phyloP scores from a whole-genome alignment of 53 echinoderm and acorn worm genomes.

The Echinometra lucunter region DNA sequence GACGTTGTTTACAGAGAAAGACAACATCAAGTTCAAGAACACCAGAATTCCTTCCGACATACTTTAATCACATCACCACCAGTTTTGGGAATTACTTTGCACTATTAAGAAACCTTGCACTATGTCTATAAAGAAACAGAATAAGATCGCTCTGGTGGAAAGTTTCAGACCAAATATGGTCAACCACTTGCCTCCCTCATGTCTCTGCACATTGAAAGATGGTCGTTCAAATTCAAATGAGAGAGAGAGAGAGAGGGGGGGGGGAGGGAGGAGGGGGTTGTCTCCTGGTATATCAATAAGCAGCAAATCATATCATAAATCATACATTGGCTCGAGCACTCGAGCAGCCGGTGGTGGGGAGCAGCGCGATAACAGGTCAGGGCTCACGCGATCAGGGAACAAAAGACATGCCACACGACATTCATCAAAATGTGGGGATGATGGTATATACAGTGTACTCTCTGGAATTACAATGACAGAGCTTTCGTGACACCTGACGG shows the following conservation, averaged over 20 bases:
- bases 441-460: not conserved
- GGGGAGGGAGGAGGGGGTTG: not conserved
- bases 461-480: no score
- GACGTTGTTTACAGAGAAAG: not conserved
- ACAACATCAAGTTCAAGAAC: conserved; percentile 1
- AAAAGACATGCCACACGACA: not conserved
- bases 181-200: conserved; percentile 42
- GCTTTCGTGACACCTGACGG: not conserved
- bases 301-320: conserved; percentile 58
- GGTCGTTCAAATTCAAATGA: conserved; percentile 41
- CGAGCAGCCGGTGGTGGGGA: conserved; percentile 36
- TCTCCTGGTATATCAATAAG: conserved; percentile 56
- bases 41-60: not conserved
- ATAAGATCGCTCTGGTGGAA: conserved; percentile 31
- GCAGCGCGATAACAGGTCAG: conserved; percentile 40
- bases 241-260: not conserved
- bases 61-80: conserved; percentile 15
- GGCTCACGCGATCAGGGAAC: conserved; percentile 24
- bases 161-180: conserved; percentile 64
- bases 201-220: conserved; percentile 27
- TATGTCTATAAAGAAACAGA: no score
- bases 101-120: not conserved
- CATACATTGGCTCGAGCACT: not conserved
- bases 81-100: conserved; percentile 15
- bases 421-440: conserved; percentile 1